Conservation (phyloP, 37 sponge, comb jelly and placozoan genomes). For the Dysidea cf. avara region DNA sequence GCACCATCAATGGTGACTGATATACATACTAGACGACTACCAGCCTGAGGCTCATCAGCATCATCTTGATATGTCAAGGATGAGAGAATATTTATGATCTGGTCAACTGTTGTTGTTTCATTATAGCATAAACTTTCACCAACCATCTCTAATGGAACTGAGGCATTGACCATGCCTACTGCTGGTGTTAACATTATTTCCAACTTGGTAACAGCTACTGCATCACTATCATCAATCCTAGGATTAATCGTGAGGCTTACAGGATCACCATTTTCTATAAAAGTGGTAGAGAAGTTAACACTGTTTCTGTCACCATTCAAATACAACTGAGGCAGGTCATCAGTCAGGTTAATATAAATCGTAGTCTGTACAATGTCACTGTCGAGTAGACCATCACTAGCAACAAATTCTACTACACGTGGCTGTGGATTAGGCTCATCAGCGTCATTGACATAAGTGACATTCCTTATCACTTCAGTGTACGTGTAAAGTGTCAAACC, state of each 20-base stretch:
- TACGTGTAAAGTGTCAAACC: too few relatives aligned
- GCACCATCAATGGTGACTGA: constrained; percentile 23
- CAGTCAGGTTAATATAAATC: constrained; percentile 17
- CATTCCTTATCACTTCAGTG: too few relatives aligned
- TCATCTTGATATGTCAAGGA: constrained; percentile 23
- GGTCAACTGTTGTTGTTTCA: neutral
- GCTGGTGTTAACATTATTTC: neutral
- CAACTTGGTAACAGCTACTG: neutral
- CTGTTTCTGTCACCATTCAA: constrained; percentile 15
- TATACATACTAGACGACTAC: constrained; percentile 30
- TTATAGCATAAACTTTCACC: neutral
- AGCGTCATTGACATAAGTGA: constrained; percentile 53
- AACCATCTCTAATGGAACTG: neutral
- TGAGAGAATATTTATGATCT: constrained; percentile 7
- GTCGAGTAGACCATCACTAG: constrained; percentile 37
- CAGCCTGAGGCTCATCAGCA: constrained; percentile 39
- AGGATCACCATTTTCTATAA: constrained; percentile 37
- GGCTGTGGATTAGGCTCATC: constrained; percentile 43
- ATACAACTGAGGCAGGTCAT: constrained; percentile 50
- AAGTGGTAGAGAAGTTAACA: neutral
- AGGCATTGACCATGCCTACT: constrained; percentile 20
- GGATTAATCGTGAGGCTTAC: constrained; percentile 15
- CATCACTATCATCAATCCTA: constrained; percentile 22
- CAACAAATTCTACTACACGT: constrained; percentile 26
- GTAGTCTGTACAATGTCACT: constrained; percentile 7